These are phyloP conservation scores for Zaprionus camerounensis DNA, from an alignment of 1,140 invertebrate species.

Conservation along the genomic window DNA sequence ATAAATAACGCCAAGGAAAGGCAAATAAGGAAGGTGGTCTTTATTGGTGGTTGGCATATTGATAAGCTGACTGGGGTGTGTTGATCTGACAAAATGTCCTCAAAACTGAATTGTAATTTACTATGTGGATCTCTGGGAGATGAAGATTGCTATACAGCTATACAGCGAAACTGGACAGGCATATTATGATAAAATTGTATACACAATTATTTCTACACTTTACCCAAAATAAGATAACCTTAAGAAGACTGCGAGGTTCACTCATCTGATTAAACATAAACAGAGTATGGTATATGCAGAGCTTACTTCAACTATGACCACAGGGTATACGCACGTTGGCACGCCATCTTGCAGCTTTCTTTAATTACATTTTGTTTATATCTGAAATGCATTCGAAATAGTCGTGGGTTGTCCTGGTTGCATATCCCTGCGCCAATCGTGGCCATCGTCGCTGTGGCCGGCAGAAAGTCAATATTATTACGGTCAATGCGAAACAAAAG, in stretches of 20 bases:
- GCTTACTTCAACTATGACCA: neutral
- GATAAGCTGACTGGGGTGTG: neutral
- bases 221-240: neutral
- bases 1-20: slow-evolving; percentile 17
- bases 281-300: neutral
- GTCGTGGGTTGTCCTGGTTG: neutral
- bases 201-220: accelerated
- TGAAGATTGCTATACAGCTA: no score
- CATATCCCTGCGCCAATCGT: slow-evolving; percentile 8
- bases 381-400: slow-evolving; percentile 8
- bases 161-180: no score
- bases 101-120: no score
- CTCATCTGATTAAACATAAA: neutral
- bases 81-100: neutral
- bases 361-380: neutral
- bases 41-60: slow-evolving; percentile 28
- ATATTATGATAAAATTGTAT: neutral
- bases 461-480: slow-evolving; percentile 77
- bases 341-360: neutral
- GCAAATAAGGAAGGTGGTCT: slow-evolving; percentile 8
- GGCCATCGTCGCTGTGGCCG: slow-evolving; percentile 26
- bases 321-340: neutral
- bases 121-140: no score
- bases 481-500: slow-evolving; percentile 44
- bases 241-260: neutral